These are phyloP conservation scores for Archilochus colubris DNA, from an alignment of 2,113 vertebrate genomes.

Conservation along the genomic window DNA sequence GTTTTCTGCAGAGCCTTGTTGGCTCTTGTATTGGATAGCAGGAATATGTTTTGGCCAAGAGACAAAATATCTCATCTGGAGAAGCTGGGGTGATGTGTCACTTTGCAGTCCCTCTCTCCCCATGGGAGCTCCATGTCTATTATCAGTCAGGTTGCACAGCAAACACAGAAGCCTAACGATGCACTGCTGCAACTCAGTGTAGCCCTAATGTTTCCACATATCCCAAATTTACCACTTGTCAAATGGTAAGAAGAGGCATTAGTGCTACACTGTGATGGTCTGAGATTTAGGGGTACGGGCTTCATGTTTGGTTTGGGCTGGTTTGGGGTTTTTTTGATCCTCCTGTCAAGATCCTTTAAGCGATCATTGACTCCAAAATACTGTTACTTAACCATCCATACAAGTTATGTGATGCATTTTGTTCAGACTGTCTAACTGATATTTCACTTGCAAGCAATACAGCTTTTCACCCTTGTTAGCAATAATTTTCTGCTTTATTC, in stretches of 20 bases:
- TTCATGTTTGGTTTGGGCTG: neutral
- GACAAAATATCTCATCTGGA: neutral
- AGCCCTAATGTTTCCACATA: neutral
- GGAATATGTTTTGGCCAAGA: neutral
- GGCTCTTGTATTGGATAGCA: neutral
- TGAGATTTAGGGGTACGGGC: neutral
- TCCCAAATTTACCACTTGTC: neutral
- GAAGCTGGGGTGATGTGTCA: neutral
- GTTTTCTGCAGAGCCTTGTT: neutral
- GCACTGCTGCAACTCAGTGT: neutral
- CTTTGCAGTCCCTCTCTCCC: rapidly evolving
- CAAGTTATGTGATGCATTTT: neutral
- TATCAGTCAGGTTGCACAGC: neutral
- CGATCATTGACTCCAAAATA: neutral
- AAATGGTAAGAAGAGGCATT: neutral
- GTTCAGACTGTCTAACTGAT: neutral
- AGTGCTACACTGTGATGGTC: neutral
- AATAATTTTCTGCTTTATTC: neutral
- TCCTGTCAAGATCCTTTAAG: neutral
- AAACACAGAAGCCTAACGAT: neutral
- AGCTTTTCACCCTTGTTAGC: neutral
- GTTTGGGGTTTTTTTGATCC: neutral
- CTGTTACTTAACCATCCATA: neutral
- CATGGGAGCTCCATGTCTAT: rapidly evolving
- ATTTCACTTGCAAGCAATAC: neutral